phyloP scores from a whole-genome alignment of 53 echinoderm and acorn worm genomes.

The Astropecten irregularis region DNA sequence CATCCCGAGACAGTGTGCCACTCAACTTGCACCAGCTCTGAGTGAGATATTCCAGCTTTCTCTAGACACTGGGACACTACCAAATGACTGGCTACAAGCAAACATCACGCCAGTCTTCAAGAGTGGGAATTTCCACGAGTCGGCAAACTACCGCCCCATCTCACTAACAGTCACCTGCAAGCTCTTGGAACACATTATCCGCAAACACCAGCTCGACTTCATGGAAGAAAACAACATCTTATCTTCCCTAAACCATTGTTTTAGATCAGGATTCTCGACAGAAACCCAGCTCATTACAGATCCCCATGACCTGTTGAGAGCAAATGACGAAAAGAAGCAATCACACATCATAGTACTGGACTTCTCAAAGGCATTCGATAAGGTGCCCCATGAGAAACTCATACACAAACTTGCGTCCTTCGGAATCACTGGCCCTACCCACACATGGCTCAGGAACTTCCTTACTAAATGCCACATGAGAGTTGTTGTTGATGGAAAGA shows the following conservation, averaged over 20 bases:
- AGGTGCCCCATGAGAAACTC: too few species aligned
- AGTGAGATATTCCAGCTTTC: slow-evolving; percentile 13
- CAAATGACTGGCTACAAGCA: slow-evolving; percentile 14
- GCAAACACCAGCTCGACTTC: slow-evolving; percentile 38
- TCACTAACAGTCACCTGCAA: slow-evolving; percentile 64
- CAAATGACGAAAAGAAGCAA: too few species aligned
- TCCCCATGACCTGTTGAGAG: too few species aligned
- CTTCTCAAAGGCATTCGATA: too few species aligned
- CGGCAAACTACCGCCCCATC: slow-evolving; percentile 67
- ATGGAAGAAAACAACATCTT: slow-evolving; percentile 40
- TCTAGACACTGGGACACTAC: too few species aligned
- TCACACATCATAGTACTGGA: too few species aligned
- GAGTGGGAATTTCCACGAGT: slow-evolving; percentile 2
- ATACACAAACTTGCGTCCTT: too few species aligned
- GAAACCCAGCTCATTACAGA: too few species aligned
- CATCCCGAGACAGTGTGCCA: background rate
- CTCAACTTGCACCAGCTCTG: background rate
- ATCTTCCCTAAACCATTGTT: slow-evolving; percentile 56
- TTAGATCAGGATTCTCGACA: slow-evolving; percentile 40
- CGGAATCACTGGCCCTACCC: too few species aligned
- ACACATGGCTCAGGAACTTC: too few species aligned
- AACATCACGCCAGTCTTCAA: slow-evolving; percentile 58
- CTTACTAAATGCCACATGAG: too few species aligned
- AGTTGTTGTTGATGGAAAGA: slow-evolving; percentile 50
- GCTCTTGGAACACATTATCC: slow-evolving; percentile 56